Conservation (phyloP, 2,113 vertebrate species). For the Mobula birostris region DNA sequence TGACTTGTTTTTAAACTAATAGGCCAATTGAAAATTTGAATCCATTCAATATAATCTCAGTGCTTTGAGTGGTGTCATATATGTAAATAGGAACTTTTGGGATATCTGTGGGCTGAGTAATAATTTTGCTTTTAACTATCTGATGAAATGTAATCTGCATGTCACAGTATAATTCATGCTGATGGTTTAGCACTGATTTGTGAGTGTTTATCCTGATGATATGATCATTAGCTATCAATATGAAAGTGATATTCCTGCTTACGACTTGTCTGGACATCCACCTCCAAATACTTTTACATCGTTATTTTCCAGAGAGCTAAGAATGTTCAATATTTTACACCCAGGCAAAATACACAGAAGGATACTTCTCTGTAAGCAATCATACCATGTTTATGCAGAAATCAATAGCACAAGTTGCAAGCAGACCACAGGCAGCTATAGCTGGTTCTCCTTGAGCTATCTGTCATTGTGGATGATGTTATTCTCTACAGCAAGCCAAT, state of each 20-base stretch:
- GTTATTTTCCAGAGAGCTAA: not conserved
- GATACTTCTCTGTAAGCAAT: not conserved
- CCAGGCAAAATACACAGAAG: not conserved
- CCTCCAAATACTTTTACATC: not conserved
- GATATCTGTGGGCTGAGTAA: not conserved
- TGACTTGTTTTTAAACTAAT: not conserved
- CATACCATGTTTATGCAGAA: conserved; percentile 22
- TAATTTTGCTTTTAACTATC: not conserved
- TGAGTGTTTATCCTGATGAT: not conserved
- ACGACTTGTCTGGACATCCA: not conserved
- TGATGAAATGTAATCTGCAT: not conserved
- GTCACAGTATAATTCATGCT: not conserved
- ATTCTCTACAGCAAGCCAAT: not conserved
- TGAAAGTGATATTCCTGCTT: not conserved
- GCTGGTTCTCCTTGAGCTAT: not conserved
- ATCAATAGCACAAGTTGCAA: conserved; percentile 17
- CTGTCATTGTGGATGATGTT: not conserved
- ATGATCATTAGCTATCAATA: not conserved
- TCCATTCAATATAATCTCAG: not conserved
- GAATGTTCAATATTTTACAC: not conserved
- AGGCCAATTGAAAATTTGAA: not conserved
- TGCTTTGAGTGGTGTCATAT: not conserved
- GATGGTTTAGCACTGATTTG: not conserved
- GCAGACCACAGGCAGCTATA: conserved; percentile 7
- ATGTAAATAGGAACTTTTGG: not conserved